These are phyloP conservation scores for Myioborus miniatus DNA, from an alignment of 2,797 vertebrate genomes.

Conservation along the genomic window DNA sequence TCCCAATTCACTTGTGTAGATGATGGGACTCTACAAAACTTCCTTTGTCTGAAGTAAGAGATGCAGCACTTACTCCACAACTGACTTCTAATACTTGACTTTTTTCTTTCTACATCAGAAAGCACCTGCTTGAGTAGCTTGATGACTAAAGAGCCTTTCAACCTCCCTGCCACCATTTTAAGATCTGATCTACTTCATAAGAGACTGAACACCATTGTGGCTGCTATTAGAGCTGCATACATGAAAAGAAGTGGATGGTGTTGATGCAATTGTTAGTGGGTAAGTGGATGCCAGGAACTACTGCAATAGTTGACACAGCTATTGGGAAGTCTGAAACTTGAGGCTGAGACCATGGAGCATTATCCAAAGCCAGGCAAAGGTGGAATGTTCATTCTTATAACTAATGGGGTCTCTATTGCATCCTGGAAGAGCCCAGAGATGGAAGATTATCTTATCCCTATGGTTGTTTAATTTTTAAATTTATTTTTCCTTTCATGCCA, in stretches of 20 bases:
- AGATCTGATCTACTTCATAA: constrained; percentile 31
- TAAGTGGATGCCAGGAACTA: constrained; percentile 13
- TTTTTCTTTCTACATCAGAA: constrained; percentile 79
- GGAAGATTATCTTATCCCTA: not conserved
- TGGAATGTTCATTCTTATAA: not conserved
- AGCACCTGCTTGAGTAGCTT: constrained; percentile 54
- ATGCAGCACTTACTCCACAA: constrained; percentile 49
- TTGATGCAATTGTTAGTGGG: not conserved
- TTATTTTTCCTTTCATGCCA: not conserved
- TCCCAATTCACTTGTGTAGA: constrained; percentile 85
- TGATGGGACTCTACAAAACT: constrained; percentile 85
- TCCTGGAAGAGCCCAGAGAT: not conserved
- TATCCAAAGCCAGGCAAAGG: not conserved
- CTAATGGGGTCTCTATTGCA: not conserved
- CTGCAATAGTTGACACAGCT: not conserved
- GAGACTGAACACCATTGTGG: constrained; percentile 30
- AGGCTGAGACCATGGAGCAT: not conserved
- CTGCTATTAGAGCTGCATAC: not conserved
- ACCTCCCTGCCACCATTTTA: constrained; percentile 24
- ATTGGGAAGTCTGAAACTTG: not conserved
- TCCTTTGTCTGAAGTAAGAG: constrained; percentile 82
- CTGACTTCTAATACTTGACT: constrained; percentile 76
- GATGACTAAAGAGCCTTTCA: constrained; percentile 47
- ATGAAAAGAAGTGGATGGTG: constrained; percentile 5
- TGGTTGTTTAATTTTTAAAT: not conserved